Conservation (phyloP, 1,140 invertebrate genomes). For the Delia radicum region DNA sequence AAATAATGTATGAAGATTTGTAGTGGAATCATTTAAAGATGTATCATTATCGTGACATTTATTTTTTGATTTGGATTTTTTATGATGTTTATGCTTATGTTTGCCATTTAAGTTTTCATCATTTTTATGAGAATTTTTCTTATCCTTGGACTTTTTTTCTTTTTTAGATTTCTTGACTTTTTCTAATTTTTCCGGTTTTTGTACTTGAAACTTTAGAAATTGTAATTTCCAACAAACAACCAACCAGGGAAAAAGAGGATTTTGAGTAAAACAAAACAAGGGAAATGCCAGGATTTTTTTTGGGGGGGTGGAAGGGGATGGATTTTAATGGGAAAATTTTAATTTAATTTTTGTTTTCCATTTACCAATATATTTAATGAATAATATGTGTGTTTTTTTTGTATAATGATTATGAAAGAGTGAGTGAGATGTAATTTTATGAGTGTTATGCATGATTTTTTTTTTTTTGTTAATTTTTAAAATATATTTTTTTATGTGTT, state of each 20-base stretch:
- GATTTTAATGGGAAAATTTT: neutral
- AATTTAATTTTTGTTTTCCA: neutral
- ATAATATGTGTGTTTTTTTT: neutral
- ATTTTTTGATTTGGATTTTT: constrained; percentile 16
- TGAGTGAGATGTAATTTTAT: neutral
- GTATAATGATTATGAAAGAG: neutral
- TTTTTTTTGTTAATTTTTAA: neutral
- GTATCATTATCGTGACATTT: constrained; percentile 2
- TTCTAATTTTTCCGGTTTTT: constrained; percentile 3
- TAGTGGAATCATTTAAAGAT: constrained; percentile 14
- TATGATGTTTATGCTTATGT: constrained; percentile 28
- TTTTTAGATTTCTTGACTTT: constrained; percentile 24
- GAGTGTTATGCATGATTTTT: neutral
- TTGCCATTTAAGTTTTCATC: constrained; percentile 39
- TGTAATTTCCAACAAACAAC: neutral
- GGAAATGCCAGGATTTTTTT: neutral
- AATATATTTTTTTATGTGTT: neutral
- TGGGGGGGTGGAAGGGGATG: neutral
- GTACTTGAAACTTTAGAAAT: neutral
- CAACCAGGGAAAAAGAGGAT: neutral
- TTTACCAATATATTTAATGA: neutral
- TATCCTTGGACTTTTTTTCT: constrained; percentile 28
- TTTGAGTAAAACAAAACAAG: too few species aligned
- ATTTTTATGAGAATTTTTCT: constrained; percentile 39
- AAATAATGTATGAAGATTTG: constrained; percentile 13